These are phyloP conservation scores for Hemibagrus guttatus DNA, from an alignment of 2,797 vertebrate genomes.

Conservation along the genomic window DNA sequence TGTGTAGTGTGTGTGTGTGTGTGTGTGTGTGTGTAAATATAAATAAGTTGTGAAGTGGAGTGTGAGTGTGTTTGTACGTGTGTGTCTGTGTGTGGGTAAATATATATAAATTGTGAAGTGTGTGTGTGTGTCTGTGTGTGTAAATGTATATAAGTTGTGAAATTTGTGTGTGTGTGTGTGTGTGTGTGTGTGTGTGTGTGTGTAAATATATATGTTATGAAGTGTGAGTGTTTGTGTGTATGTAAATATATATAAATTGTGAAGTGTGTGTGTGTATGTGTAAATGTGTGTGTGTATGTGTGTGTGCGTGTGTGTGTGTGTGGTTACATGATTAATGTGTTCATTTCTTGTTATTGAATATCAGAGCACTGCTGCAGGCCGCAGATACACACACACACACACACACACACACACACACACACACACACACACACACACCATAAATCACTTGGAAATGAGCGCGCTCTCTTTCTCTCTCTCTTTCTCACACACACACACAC, in stretches of 20 bases:
- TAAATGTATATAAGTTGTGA: too few relatives aligned
- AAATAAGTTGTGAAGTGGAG: too few relatives aligned
- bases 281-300: neutral
- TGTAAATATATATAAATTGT: too few relatives aligned
- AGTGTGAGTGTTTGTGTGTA: too few relatives aligned
- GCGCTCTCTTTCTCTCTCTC: too few relatives aligned
- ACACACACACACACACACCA: conserved; percentile 74
- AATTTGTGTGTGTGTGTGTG: neutral
- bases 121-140: conserved; percentile 5
- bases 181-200: conserved; percentile 6
- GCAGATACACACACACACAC: conserved; percentile 85
- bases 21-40: too few relatives aligned
- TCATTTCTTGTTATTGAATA: conserved; percentile 98
- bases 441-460: too few relatives aligned
- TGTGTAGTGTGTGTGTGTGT: too few relatives aligned
- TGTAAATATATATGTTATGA: too few relatives aligned
- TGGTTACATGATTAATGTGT: conserved; percentile 95
- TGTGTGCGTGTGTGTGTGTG: conserved; percentile 27
- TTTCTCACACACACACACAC: neutral
- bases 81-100: neutral
- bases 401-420: conserved; percentile 30
- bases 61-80: conserved; percentile 29
- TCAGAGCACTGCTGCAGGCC: conserved; percentile 93
- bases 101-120: neutral
- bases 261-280: conserved; percentile 5